Percentiles rank a stretch among this genome's conserved stretches.
phyloP scores from a whole-genome alignment of 1,140 invertebrate genomes.

The Trypoxylus dichotomus region DNA sequence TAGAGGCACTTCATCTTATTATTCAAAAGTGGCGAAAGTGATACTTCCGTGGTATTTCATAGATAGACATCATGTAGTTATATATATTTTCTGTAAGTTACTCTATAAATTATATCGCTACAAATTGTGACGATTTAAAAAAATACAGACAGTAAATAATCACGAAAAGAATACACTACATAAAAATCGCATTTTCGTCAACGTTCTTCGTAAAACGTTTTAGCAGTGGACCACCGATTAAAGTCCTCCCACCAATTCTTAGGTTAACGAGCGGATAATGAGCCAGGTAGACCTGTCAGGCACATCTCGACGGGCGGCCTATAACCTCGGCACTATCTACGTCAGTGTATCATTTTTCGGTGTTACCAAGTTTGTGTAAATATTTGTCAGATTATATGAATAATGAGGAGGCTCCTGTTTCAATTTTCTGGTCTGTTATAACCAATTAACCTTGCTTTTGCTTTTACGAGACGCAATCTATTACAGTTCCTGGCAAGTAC shows the following conservation, averaged over 20 bases:
- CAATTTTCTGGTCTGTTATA: constrained; percentile 40
- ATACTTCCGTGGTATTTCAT: too few relatives aligned
- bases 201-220: constrained; percentile 36
- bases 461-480: constrained; percentile 8
- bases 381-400: constrained; percentile 44
- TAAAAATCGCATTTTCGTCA: not conserved
- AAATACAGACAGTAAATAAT: not conserved
- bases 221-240: constrained; percentile 37
- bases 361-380: constrained; percentile 41
- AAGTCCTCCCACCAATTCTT: constrained; percentile 39
- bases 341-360: constrained; percentile 32
- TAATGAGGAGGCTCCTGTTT: constrained; percentile 46
- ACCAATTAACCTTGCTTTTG: constrained; percentile 33
- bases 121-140: too few relatives aligned
- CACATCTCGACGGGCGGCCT: constrained; percentile 39
- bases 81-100: too few relatives aligned
- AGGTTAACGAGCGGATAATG: constrained; percentile 40
- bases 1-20: too few relatives aligned
- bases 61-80: too few relatives aligned
- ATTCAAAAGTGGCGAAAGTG: too few relatives aligned
- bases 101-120: too few relatives aligned
- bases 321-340: constrained; percentile 24
- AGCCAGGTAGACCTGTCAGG: constrained; percentile 41
- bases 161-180: not conserved
- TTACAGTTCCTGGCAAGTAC: not conserved